phyloP scores from a whole-genome alignment of 2,888 invertebrate genomes.

The Hydrotaea diabolus region DNA sequence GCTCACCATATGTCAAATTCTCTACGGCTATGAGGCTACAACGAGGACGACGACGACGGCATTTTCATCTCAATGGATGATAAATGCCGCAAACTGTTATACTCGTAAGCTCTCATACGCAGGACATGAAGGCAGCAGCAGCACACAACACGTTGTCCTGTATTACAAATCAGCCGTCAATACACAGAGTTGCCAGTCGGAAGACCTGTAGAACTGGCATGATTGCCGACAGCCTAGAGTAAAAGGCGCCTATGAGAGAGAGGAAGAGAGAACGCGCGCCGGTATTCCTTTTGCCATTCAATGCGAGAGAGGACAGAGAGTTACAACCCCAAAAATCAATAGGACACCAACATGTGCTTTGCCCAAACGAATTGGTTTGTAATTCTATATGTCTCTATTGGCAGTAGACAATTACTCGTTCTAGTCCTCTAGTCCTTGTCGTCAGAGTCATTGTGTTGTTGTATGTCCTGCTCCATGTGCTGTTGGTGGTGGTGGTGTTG shows the following conservation, averaged over 20 bases:
- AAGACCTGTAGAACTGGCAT: background rate
- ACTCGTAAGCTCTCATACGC: conserved; percentile 5
- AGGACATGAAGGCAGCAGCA: background rate
- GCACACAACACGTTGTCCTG: conserved; percentile 22
- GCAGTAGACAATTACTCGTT: background rate
- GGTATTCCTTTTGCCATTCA: background rate
- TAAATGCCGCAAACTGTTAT: conserved; percentile 62
- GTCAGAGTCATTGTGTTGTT: conserved; percentile 1
- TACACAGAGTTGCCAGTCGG: conserved; percentile 4
- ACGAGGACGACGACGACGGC: background rate
- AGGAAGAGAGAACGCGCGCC: background rate
- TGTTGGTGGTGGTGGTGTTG: background rate
- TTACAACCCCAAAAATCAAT: conserved; percentile 67
- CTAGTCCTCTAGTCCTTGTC: background rate
- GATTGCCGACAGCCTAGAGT: background rate
- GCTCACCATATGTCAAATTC: conserved; percentile 56
- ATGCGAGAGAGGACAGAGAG: conserved; percentile 20
- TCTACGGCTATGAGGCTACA: background rate
- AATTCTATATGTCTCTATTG: conserved; percentile 29
- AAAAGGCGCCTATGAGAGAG: background rate
- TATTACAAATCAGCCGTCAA: background rate
- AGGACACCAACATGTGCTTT: conserved; percentile 63
- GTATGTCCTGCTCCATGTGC: background rate
- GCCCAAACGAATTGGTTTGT: background rate
- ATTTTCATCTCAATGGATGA: conserved; percentile 40